A percentile compares a stretch with the other conserved stretches of the same genome.
These are phyloP conservation scores for Trachurus trachurus DNA, from an alignment of 2,797 vertebrate genomes.

Conservation along the genomic window DNA sequence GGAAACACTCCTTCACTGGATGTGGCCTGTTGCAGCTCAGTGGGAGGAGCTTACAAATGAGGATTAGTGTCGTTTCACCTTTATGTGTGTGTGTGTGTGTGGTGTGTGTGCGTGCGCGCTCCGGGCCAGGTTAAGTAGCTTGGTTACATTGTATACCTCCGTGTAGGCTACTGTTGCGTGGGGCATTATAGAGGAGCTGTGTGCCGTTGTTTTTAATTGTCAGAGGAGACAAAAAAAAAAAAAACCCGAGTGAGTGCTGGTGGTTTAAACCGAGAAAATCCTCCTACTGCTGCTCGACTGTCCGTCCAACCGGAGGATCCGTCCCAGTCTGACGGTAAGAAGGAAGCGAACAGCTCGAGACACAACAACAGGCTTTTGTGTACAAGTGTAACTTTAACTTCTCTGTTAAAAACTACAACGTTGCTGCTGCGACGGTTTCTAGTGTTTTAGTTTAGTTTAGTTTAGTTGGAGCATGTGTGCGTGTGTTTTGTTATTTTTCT, in stretches of 20 bases:
- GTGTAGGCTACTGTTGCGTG: background rate
- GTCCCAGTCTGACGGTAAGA: conserved; percentile 61
- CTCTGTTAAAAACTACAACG: background rate
- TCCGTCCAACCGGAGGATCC: conserved; percentile 42
- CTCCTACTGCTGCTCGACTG: conserved; percentile 5
- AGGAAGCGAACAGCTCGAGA: background rate
- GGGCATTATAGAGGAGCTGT: background rate
- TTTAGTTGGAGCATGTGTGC: conserved; percentile 2
- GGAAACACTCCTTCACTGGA: conserved; percentile 16
- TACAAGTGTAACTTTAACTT: background rate
- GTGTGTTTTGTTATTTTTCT: background rate
- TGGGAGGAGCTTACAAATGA: conserved; percentile 64
- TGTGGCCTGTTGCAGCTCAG: conserved; percentile 17
- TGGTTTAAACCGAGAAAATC: conserved; percentile 1
- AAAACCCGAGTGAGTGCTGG: background rate
- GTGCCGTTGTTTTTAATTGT: background rate
- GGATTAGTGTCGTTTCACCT: conserved; percentile 60
- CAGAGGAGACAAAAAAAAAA: background rate
- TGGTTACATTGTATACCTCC: background rate
- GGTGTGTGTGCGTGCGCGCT: background rate
- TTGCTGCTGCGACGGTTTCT: background rate
- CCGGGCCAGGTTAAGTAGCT: conserved; percentile 47
- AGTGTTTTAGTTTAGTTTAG: background rate
- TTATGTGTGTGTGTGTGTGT: background rate
- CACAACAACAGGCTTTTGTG: too few species aligned